Base-by-base conservation (phyloP, 2,888 invertebrate genomes). In the Diarsia rubi region DNA sequence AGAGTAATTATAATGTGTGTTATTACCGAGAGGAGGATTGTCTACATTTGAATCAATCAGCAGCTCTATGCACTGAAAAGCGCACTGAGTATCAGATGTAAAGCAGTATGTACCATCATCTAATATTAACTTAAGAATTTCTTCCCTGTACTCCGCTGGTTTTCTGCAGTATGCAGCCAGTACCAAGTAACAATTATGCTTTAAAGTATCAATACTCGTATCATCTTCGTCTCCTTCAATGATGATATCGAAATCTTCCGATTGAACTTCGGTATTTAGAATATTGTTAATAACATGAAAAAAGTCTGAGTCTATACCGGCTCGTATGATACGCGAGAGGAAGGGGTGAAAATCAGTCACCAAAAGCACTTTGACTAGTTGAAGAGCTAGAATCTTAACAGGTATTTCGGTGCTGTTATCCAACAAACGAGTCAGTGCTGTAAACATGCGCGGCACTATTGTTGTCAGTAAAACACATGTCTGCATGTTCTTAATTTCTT, bases 81-180 rank as follows among this genome's bases (percentile, higher is more conserved):
- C 92, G 79, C 94, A 94, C 42, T 91, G 89, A 8, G 93, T 88
- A 85, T 96, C 89, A 8, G 84, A 86, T 27, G 86, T 75, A 72
- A 95, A 95, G 81, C 93, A 92, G 73, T 95, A 96, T 24, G 93
- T 81, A 75, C 92, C 91, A 3, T 90, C 87, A 76, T 95, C 92
- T 24, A 96, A 85, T 69, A 97, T 92, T 44, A 94, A 88, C 57
- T 93, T 92, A 3, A 95, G 82, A 78, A 96, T 86, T 81, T 96
- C 95, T 19, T 92, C 90, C 57, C 93, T 92, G 77, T 93, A 94
- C 60, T 89, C 89, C 5, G 90, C 90, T 11, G 85, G 79, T 71
- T 90, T 90, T 70, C 90, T 92, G 81, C 96, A 95, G 84, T 94
- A 96, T 5, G 94, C 92, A 11, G 95, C 93, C 19, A 96, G 86